Conservation (phyloP, 1,140 invertebrate species). For the Bombus polaris region DNA sequence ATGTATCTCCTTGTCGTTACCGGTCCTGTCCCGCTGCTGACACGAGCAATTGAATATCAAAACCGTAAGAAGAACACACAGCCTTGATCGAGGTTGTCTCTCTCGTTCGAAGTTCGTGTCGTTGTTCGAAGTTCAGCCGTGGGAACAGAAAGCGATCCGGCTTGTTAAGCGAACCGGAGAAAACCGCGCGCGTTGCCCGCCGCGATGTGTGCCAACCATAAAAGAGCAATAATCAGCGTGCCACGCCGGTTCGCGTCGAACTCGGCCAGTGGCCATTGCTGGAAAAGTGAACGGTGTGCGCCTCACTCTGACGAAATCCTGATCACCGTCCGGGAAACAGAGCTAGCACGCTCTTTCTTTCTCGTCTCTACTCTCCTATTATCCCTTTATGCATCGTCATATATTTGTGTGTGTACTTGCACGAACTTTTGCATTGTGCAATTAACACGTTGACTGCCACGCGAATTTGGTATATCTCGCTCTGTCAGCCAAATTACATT, state of each 20-base stretch:
- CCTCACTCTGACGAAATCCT: constrained; percentile 45
- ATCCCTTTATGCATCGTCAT: too few species aligned
- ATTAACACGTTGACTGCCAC: too few species aligned
- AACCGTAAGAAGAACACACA: too few species aligned
- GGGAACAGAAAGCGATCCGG: constrained; percentile 49
- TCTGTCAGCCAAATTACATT: too few species aligned
- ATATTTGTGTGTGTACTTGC: too few species aligned
- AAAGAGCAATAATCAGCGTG: constrained; percentile 53
- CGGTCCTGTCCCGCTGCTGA: too few species aligned
- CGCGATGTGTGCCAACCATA: constrained; percentile 51
- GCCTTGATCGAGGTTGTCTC: constrained; percentile 3
- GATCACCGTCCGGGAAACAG: background rate
- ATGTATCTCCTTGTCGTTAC: background rate
- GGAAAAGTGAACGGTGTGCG: constrained; percentile 53
- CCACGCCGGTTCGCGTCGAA: constrained; percentile 27
- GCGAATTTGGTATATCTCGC: too few species aligned
- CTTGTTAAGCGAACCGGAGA: constrained; percentile 37
- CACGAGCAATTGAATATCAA: too few species aligned
- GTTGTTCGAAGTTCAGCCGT: constrained; percentile 16
- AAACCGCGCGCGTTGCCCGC: constrained; percentile 14
- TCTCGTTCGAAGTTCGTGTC: background rate
- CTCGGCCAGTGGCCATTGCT: constrained; percentile 54
- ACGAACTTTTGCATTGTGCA: too few species aligned
- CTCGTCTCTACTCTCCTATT: background rate
- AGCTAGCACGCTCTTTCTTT: too few species aligned